Conservation (phyloP, 1,140 invertebrate species). For the Coelopa frigida region DNA sequence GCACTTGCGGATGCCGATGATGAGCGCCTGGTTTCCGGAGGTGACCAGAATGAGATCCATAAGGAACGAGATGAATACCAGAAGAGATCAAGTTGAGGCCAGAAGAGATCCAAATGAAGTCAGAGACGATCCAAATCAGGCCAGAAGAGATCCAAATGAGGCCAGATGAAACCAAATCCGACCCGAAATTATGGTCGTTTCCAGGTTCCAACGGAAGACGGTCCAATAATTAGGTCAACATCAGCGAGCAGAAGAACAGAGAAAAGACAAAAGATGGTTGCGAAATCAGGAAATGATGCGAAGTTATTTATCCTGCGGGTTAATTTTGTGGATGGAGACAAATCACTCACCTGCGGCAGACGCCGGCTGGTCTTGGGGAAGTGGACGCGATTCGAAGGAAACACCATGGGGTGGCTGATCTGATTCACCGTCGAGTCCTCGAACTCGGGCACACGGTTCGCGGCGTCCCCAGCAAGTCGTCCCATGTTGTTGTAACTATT, state of each 20-base stretch:
- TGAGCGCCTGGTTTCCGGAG: conserved; percentile 65
- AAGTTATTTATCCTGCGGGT: too few relatives aligned
- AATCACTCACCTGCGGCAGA: conserved; percentile 50
- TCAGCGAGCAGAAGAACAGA: too few relatives aligned
- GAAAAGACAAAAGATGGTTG: too few relatives aligned
- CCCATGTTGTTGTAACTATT: conserved; percentile 13
- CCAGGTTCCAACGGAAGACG: too few relatives aligned
- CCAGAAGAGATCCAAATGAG: too few relatives aligned
- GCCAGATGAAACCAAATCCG: too few relatives aligned
- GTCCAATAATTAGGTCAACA: too few relatives aligned
- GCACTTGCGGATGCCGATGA: conserved; percentile 90
- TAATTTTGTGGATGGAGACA: conserved; percentile 3
- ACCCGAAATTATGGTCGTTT: too few relatives aligned
- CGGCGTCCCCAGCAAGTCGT: not conserved
- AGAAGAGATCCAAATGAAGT: too few relatives aligned
- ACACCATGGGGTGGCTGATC: conserved; percentile 44
- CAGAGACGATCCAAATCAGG: conserved; percentile 17
- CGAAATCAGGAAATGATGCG: too few relatives aligned
- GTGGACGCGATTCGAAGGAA: conserved; percentile 45
- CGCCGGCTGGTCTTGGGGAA: conserved; percentile 48
- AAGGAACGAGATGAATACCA: not conserved
- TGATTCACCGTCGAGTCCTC: conserved; percentile 32
- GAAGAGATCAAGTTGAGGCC: too few relatives aligned
- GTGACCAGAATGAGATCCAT: too few relatives aligned
- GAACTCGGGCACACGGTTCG: conserved; percentile 16